Evolutionary conservation across 2,797 vertebrate species (phyloP), one percentile per base, ranked within the genome.

Genomic region (Macroramphosus scolopax): DNA sequence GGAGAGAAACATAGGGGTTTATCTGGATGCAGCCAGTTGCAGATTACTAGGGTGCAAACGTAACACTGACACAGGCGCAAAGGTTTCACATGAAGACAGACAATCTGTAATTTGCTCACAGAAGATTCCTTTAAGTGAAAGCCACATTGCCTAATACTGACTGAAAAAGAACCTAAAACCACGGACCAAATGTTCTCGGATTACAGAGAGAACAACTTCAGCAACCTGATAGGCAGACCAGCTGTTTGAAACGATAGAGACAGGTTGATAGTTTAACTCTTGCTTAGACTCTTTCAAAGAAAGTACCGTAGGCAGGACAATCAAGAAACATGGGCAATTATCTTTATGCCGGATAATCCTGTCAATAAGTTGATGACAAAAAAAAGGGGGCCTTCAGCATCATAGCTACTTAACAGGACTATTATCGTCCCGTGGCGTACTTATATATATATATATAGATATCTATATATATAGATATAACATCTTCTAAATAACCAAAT

Each of bases 131-230:
- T 52, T 37, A 28, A 24, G 18, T 37, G 41, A 36, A 51, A 52
- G 47, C 47, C 15, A 45, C 5, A 2, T 18, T 15, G 29, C 49
- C 46, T 17, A 78, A 86, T 71, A 76, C 74, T 72, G 69, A 69
- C 37, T 40, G 17, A 61, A 42, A 66, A 46, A 34, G 32, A 46
- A 33, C 51, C 20, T 55, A 33, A 51, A 61, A 63, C 43, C n/a
- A 71, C 28, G 36, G 48, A 59, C 47, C 26, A 36, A 51, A 22
- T 22, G 20, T 6, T 22, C n/a, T n/a, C n/a, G n/a, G n/a, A n/a
- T n/a, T n/a, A n/a, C n/a, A n/a, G n/a, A n/a, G 17, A 51, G 18
- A 33, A 53, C 30, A 43, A 49, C 35, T 14, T 56, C 51, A 68
- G 51, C 16, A 60, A 68, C 15, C 51, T 13, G 43, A 64, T 50